Percentiles rank a stretch among this genome's conserved stretches.
Conservation (phyloP, 2,113 vertebrate genomes). For the Neoarius graeffei region DNA sequence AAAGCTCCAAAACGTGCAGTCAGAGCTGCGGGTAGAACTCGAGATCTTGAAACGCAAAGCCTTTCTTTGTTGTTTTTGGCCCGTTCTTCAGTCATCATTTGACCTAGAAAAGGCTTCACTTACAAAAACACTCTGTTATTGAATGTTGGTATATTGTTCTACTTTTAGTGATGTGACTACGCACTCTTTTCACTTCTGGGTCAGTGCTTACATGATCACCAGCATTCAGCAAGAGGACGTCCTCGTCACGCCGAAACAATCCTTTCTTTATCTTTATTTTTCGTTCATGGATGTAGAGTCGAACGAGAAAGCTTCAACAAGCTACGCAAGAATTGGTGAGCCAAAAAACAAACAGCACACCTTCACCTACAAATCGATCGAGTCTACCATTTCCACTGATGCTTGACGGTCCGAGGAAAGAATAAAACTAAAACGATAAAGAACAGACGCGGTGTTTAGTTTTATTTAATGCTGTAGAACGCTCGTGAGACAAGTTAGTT, state of each 20-base stretch:
- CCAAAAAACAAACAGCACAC: no score
- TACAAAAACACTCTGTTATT: not conserved
- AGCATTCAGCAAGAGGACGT: constrained; percentile 41
- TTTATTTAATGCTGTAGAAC: not conserved
- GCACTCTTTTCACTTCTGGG: constrained; percentile 6
- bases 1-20: not conserved
- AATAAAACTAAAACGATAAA: not conserved
- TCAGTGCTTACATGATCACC: constrained; percentile 26
- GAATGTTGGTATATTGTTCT: constrained; percentile 40
- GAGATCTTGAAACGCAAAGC: not conserved
- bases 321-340: not conserved
- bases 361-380: not conserved
- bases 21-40: not conserved
- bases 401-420: not conserved
- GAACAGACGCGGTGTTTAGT: no score
- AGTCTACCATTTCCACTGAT: not conserved
- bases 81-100: constrained; percentile 6
- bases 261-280: not conserved
- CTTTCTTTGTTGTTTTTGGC: constrained; percentile 1
- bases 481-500: not conserved
- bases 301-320: not conserved
- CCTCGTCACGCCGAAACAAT: constrained; percentile 5
- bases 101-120: not conserved
- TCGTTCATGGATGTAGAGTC: constrained; percentile 1
- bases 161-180: constrained; percentile 30